These are phyloP conservation scores for Oceanodroma leucorhoa DNA, from an alignment of 2,797 vertebrate species.

Conservation along the genomic window DNA sequence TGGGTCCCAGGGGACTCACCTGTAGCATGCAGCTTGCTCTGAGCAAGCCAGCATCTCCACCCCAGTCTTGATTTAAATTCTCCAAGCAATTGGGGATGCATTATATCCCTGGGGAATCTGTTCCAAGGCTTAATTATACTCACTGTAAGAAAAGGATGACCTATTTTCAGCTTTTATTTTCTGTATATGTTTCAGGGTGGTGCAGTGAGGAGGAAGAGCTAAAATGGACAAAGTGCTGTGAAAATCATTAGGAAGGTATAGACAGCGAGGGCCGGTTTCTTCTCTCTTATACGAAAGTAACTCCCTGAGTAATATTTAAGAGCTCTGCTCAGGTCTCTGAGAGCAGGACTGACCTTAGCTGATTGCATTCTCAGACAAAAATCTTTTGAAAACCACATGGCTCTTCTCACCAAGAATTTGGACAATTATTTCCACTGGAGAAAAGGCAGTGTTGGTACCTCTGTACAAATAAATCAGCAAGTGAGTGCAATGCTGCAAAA, in stretches of 20 bases:
- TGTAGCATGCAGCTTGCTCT: fast-evolving
- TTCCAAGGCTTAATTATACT: neutral
- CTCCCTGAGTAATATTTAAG: neutral
- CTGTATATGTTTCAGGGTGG: neutral
- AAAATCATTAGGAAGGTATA: neutral
- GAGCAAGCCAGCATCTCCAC: neutral
- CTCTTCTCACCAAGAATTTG: neutral
- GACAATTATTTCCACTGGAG: neutral
- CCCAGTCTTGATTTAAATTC: neutral
- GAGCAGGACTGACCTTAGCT: neutral
- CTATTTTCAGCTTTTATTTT: neutral
- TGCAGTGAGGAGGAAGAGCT: neutral
- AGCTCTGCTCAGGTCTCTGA: neutral
- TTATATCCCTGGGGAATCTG: neutral
- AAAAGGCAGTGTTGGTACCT: neutral
- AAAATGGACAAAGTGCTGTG: neutral
- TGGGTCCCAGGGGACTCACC: too few relatives aligned
- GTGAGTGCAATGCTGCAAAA: neutral
- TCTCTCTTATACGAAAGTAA: neutral
- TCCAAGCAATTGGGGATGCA: neutral
- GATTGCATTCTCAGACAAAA: neutral
- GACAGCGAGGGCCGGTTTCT: neutral
- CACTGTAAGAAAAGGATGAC: neutral
- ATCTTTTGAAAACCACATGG: neutral
- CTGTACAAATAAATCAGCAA: neutral